Base-by-base conservation (phyloP, 2,797 vertebrate genomes). In the Manis crassicaudata region DNA sequence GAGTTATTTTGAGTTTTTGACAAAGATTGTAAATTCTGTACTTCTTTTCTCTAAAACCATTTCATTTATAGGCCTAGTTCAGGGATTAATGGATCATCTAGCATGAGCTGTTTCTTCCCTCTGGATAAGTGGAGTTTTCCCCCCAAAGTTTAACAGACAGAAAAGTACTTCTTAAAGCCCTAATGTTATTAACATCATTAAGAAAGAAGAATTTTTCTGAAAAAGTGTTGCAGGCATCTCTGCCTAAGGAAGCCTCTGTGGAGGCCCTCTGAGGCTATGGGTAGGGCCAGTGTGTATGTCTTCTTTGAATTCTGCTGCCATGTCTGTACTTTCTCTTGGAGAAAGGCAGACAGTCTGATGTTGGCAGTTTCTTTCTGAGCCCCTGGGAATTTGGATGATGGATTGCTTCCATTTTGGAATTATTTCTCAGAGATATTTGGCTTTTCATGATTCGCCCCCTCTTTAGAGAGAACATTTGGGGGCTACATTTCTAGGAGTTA, bases 1-100 rank as follows among this genome's bases (percentile, higher is more conserved):
- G 63, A 97, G 94, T 96, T 97, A 92, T 97, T 97, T 77, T 92
- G 88, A 90, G 93, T 73, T 95, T 97, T 93, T 90, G 90, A 92
- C 97, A 97, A 97, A 97, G 95, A 92, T 43, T 92, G 46, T 97
- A 98, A 98, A 96, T 97, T 96, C 90, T 97, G 93, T 94, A 67
- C 96, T 90, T 97, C 72, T 58, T 96, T 97, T 91, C 91, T 85
- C 80, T 93, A 88, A 96, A 97, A 97, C 81, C 85, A 90, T 94
- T 96, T 96, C 63, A 88, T 95, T 97, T 96, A 96, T 84, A 91
- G 95, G n/a, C 62, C 85, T 94, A 89, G 37, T 97, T 95, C 82
- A 96, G 68, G 93, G 86, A 96, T 97, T 96, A 96, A 97, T 97
- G 92, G 94, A 92, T 95, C 87, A 92, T 84, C 95, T 91, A 95